Conservation (phyloP, 2,888 invertebrate genomes). For the Synanthedon tipuliformis region DNA sequence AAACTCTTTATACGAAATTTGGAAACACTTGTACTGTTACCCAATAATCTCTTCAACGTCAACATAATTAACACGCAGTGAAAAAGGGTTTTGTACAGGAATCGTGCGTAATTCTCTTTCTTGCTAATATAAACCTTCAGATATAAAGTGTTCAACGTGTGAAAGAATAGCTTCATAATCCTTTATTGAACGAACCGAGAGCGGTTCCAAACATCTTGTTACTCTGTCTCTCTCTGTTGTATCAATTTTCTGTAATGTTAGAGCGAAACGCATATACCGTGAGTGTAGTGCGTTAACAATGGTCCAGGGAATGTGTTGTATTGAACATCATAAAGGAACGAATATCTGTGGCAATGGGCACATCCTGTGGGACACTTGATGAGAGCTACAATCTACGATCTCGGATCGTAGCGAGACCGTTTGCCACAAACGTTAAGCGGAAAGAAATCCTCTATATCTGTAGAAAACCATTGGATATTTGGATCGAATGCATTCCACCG, state of each 20-base stretch:
- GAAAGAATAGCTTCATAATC: not conserved
- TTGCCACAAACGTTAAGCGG: not conserved
- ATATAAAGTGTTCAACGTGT: not conserved
- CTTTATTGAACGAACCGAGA: not conserved
- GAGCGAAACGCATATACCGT: not conserved
- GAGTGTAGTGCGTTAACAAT: not conserved
- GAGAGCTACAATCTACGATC: slow-evolving; percentile 15
- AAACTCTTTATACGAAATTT: too few species aligned
- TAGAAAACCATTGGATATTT: too few species aligned
- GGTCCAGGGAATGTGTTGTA: slow-evolving; percentile 10
- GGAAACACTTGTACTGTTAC: too few species aligned
- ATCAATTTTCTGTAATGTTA: not conserved
- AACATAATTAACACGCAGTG: too few species aligned
- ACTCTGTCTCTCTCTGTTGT: not conserved
- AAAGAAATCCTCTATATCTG: not conserved
- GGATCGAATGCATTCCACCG: too few species aligned
- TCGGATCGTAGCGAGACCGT: not conserved
- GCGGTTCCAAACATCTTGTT: not conserved
- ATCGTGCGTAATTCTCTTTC: too few species aligned
- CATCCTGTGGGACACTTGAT: slow-evolving; percentile 33
- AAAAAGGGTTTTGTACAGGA: too few species aligned
- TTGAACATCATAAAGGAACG: slow-evolving; percentile 27
- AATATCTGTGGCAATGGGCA: slow-evolving; percentile 29
- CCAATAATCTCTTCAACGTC: too few species aligned
- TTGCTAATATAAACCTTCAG: too few species aligned